A percentile compares a stretch with the other conserved stretches of the same genome.
These are phyloP conservation scores for Stichodactyla mertensii DNA, from an alignment of 64 coral and sea anemone species.

Conservation along the genomic window DNA sequence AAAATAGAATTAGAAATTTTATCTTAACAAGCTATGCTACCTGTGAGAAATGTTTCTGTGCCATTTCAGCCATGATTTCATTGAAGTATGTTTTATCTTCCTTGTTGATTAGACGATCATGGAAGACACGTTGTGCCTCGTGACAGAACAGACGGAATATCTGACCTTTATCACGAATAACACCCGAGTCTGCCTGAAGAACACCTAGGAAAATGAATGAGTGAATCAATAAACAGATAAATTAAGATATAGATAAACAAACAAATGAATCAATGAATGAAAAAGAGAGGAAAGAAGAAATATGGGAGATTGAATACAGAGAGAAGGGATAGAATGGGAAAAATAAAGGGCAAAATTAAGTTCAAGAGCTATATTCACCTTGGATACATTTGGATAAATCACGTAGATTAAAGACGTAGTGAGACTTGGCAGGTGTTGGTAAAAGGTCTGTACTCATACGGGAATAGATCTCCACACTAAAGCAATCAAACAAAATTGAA, in stretches of 20 bases:
- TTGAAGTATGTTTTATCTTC: conserved; percentile 97
- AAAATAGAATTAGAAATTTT: neutral
- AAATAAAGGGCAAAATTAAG: neutral
- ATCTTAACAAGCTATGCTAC: neutral
- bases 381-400: conserved; percentile 98
- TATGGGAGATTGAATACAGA: neutral
- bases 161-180: conserved; percentile 78
- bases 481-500: neutral
- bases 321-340: neutral
- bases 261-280: too few relatives aligned
- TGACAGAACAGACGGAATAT: conserved; percentile 96
- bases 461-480: conserved; percentile 91
- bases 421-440: conserved; percentile 94
- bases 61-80: conserved; percentile 89
- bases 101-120: conserved; percentile 95
- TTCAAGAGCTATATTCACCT: conserved; percentile 40
- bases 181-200: conserved; percentile 86
- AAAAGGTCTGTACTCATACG: conserved; percentile 97
- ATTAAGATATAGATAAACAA: too few relatives aligned
- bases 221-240: neutral
- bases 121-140: conserved; percentile 91
- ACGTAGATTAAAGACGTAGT: conserved; percentile 97
- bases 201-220: conserved; percentile 51
- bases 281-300: neutral
- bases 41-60: conserved; percentile 97